phyloP scores from a whole-genome alignment of 2,113 vertebrate species.

The Cephalopterus ornatus region DNA sequence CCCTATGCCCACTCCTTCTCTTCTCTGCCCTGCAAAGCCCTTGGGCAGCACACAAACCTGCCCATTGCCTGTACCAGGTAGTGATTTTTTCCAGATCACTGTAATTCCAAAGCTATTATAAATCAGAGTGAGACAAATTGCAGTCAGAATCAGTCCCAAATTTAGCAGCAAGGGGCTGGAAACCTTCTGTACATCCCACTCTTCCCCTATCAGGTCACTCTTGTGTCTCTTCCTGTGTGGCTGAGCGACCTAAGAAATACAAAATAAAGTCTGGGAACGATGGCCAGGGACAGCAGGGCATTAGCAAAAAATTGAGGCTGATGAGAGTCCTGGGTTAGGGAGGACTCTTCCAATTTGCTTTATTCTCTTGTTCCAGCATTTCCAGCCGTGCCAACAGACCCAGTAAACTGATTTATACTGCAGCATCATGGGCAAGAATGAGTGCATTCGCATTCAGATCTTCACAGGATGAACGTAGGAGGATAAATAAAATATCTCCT shows the following conservation, averaged over 20 bases:
- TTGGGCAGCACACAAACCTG: background rate
- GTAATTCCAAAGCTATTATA: background rate
- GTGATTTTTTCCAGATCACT: background rate
- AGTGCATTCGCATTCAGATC: background rate
- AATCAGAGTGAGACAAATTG: background rate
- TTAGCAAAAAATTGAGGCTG: background rate
- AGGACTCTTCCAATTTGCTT: background rate
- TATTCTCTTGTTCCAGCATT: background rate
- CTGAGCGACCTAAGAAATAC: background rate
- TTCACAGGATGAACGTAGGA: background rate
- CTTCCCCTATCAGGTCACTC: background rate
- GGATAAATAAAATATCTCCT: background rate
- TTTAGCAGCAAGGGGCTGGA: background rate
- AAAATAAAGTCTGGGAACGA: background rate
- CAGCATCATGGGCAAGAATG: background rate
- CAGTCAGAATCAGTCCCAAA: background rate
- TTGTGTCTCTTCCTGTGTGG: background rate
- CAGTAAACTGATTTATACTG: background rate
- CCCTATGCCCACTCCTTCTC: background rate
- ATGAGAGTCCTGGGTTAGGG: background rate
- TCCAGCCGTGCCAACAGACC: background rate
- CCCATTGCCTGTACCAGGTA: background rate
- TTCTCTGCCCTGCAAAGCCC: background rate
- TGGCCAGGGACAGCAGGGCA: background rate
- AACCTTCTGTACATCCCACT: background rate